Evolutionary conservation across 1,140 invertebrate species (phyloP), one percentile per base, ranked within the genome.

Genomic region (Calosoma granatense): DNA sequence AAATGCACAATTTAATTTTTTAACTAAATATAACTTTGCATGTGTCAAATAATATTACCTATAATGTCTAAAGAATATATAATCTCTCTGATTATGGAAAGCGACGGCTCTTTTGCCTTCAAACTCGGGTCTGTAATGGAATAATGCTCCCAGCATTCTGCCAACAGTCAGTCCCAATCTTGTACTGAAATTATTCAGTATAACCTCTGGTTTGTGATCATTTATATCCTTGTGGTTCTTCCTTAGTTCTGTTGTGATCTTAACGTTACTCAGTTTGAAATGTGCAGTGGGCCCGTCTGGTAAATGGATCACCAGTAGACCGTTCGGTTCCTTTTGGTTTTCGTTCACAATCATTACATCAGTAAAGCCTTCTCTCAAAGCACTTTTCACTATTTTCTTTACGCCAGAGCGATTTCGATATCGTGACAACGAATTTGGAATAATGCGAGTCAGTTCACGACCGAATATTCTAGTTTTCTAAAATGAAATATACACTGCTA

Each of bases 81-180:
- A 99, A 77, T 99, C 97, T 59, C 97, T 79, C 70, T 99, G 97
- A 78, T 99, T 99, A 72, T 99, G 97, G 71, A 99, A 98, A 14
- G 97, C 98, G 14, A 96, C 91, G 1, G 87, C 94, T 61, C 95
- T 78, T 15, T 94, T 79, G 1, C 95, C 95, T 64, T 85, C 83
- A 72, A 97, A 99, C 67, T 98, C 83, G 0, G 97, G 95, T 67
- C 95, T 84, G 74, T 94, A 93, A 71, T 98, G 95, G 75, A 99
- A 99, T 11, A 99, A 70, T 0, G 93, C 87, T n/a, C 92, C 91
- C 51, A 99, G 76, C 90, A 98, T 93, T 60, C 96, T 80, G 3
- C 88, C 89, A 41, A 99, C 81, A 1, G 87, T 87, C 53, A 91
- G 78, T 57, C 97, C 97, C 2, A 99, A 75, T 1, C 94, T 80